These are phyloP conservation scores for Hexactinellida sp. DNA, from an alignment of 37 sponge, comb jelly and placozoan genomes.

Conservation along the genomic window DNA sequence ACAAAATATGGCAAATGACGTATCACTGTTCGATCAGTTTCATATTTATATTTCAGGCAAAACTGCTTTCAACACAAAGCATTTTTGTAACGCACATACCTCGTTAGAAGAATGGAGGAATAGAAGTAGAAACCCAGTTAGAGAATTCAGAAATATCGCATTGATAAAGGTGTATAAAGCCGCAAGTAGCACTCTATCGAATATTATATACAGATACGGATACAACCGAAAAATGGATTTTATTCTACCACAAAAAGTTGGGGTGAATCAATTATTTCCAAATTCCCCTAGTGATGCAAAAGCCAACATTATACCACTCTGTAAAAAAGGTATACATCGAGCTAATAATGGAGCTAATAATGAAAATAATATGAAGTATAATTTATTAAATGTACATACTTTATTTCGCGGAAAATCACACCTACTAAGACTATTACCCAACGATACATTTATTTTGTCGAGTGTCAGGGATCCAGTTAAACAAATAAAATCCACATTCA, in stretches of 20 bases:
- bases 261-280: not conserved
- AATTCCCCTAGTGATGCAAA: not conserved
- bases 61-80: not conserved
- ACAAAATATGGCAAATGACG: not conserved
- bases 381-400: not conserved
- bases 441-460: not conserved
- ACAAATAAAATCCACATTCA: not conserved
- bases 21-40: not conserved
- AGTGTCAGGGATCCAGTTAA: not conserved
- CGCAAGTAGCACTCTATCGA: not conserved
- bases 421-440: not conserved
- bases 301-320: not conserved
- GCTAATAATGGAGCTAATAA: too few species aligned
- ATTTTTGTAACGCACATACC: not conserved
- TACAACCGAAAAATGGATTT: not conserved
- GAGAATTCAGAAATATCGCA: not conserved
- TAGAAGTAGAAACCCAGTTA: too few species aligned
- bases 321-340: not conserved
- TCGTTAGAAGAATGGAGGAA: not conserved
- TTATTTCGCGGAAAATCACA: not conserved
- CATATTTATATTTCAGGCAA: not conserved
- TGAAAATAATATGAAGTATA: too few species aligned
- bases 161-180: not conserved
- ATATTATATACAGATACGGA: not conserved
- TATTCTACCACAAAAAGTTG: not conserved